Evolutionary conservation across 2,888 invertebrate species (phyloP).

Genomic region (Diogma glabrata): DNA sequence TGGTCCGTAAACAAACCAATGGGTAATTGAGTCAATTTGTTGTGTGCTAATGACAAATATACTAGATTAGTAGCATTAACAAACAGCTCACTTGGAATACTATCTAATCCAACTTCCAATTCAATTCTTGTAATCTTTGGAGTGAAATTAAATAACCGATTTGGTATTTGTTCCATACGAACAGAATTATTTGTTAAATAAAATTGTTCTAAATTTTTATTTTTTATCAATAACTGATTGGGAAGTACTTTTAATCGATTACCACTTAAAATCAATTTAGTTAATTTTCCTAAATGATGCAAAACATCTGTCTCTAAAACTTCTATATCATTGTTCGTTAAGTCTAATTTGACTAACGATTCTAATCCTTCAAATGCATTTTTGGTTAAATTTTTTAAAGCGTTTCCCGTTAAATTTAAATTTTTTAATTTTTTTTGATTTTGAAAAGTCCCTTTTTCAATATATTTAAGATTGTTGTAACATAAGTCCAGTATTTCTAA

Average conservation of each 20-base stretch:
- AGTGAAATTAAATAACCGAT: slow-evolving; percentile 48
- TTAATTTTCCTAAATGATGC: slow-evolving; percentile 46
- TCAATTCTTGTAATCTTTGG: slow-evolving; percentile 44
- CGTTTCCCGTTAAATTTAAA: slow-evolving; percentile 58
- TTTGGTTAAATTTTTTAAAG: slow-evolving; percentile 49
- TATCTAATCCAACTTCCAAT: slow-evolving; percentile 43
- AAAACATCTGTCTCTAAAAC: slow-evolving; percentile 50
- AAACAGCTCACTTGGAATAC: slow-evolving; percentile 51
- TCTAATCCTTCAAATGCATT: slow-evolving; percentile 50
- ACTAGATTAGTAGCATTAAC: slow-evolving; percentile 44
- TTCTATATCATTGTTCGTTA: slow-evolving; percentile 53
- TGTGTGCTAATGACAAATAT: slow-evolving; percentile 49
- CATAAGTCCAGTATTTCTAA: slow-evolving; percentile 53
- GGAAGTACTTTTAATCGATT: slow-evolving; percentile 56
- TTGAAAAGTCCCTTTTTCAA: slow-evolving; percentile 49
- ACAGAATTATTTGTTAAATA: slow-evolving; percentile 46
- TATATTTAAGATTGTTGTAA: slow-evolving; percentile 49
- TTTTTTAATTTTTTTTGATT: slow-evolving; percentile 46
- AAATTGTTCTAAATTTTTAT: slow-evolving; percentile 41
- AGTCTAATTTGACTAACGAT: slow-evolving; percentile 51
- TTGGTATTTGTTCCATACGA: slow-evolving; percentile 44
- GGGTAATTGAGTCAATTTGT: slow-evolving; percentile 45
- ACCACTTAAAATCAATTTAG: slow-evolving; percentile 50
- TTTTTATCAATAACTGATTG: slow-evolving; percentile 44
- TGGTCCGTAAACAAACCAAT: slow-evolving; percentile 49